A percentile compares a stretch with the other conserved stretches of the same genome.
Evolutionary conservation across 1,140 invertebrate species (phyloP).

Genomic region (Paraescarpia echinospica): DNA sequence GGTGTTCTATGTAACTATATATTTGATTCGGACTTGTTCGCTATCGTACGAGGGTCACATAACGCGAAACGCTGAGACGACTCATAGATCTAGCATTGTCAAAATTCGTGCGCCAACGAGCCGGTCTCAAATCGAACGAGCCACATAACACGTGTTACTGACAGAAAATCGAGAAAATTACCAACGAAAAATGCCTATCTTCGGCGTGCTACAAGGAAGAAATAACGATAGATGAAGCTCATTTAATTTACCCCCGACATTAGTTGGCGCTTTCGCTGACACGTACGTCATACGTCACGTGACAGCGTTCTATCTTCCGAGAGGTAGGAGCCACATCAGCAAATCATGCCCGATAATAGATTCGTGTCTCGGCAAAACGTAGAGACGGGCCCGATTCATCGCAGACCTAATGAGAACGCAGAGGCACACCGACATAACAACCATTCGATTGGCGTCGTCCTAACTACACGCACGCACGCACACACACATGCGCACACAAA

Average conservation of each 20-base stretch:
- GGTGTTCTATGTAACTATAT: too few species aligned
- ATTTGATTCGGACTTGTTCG: too few species aligned
- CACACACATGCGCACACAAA: too few species aligned
- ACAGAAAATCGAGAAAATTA: conserved; percentile 1
- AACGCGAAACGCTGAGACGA: too few species aligned
- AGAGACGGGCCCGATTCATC: background rate
- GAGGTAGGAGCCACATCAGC: background rate
- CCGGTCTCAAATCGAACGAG: background rate
- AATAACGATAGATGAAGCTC: background rate
- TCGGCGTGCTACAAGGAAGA: background rate
- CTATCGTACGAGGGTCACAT: too few species aligned
- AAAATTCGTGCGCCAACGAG: background rate
- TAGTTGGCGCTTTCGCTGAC: background rate
- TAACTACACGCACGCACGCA: too few species aligned
- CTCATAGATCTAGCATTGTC: background rate
- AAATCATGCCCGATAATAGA: background rate
- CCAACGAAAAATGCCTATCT: background rate
- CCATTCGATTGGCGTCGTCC: too few species aligned
- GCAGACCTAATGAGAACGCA: background rate
- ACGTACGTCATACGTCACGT: background rate
- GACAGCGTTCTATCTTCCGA: background rate
- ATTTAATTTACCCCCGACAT: conserved; percentile 5
- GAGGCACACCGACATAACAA: background rate
- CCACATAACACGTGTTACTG: background rate
- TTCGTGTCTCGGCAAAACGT: background rate